Evolutionary conservation across 2,888 invertebrate species (phyloP), one percentile per base, ranked within the genome.

Genomic region (Phasia obesa): DNA sequence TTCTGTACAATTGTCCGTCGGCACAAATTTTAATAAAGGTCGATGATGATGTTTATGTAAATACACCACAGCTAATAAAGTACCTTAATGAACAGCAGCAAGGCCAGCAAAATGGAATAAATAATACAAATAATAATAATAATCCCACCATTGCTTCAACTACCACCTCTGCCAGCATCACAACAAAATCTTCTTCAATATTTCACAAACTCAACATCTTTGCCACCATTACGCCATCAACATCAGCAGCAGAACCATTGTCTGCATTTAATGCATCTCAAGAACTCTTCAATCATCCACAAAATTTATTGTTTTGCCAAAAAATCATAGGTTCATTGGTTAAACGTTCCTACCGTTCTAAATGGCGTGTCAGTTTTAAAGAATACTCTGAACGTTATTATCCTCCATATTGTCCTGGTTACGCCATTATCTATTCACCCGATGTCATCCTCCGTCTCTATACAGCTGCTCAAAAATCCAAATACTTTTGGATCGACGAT

Each of bases 401-500:
- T 91, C 96, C 96, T 38, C 92, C 93, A 2, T 96, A 96, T 88
- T 97, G 96, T 90, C 93, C 94, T 25, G 96, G 96, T 25, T 94
- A 93, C 93, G 94, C 93, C 2, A 93, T 95, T 77, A 91, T 95
- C 13, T 94, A 95, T 87, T 94, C 95, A 0, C 92, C 93, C 51
- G 94, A 95, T 88, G 93, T 93, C 47, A 93, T 93, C 17, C 92
- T 92, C 76, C 91, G 92, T 31, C 90, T 95, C 15, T 93, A 94
- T 64, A 91, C 91, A 71, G 93, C 93, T 59, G 94, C 95, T 1
- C 94, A 94, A 86, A 91, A 90, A 7, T 91, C 92, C 3, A 93
- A 93, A 2, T 96, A 95, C 88, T 96, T 96, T 91, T 96, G 96
- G 96, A 95, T 96, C 64, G 96, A 97, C 88, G 96, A 96, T 89